Base-by-base conservation (phyloP, 2,888 invertebrate species). In the Acholoe squamosa region DNA sequence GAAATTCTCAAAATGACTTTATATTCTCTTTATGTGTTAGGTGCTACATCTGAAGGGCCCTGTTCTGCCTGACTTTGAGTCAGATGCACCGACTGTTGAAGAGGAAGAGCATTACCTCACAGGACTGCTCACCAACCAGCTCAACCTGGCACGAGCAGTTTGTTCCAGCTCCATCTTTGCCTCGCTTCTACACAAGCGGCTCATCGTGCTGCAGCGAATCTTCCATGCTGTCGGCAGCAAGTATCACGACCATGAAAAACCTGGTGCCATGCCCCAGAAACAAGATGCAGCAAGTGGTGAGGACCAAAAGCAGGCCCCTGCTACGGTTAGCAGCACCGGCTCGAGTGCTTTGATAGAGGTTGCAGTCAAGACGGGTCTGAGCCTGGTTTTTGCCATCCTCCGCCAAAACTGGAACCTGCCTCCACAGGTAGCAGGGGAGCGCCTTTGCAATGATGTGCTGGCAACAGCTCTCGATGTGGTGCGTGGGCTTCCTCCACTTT, bases 341-440 rank as follows among this genome's bases (percentile, higher is more conserved):
- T 94, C 94, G 61, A 96, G 97, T 93, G 97, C 97, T 0, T 95
- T 97, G 90, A 94, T 97, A 80, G 97, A 97, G 95, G 96, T 97
- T 93, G 97, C 97, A 10, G 97, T 97, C 0, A 96, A 96, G 94
- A 97, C 97, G 71, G 97, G 97, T 0, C 95, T 97, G 10, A 97
- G 96, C 91, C 95, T 97, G 84, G 93, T 97, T 34, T 97, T 97
- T 94, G 96, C 97, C 12, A 94, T 97, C 43, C 95, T 97, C 31
- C 95, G 96, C 92, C 97, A 97, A 93, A 97, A 97, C 94, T 97
- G 97, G 97, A 95, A 91, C 7, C 90, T 95, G 51, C 92, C 94
- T 10, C 91, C 91, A 34, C 90, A 92, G 25, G 88, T 92, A 25
- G 93, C 93, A n/a, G 95, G 94, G 84, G 93, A 96, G 89, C 96